phyloP scores from a whole-genome alignment of 2,797 vertebrate genomes.

The Remorina albescens region DNA sequence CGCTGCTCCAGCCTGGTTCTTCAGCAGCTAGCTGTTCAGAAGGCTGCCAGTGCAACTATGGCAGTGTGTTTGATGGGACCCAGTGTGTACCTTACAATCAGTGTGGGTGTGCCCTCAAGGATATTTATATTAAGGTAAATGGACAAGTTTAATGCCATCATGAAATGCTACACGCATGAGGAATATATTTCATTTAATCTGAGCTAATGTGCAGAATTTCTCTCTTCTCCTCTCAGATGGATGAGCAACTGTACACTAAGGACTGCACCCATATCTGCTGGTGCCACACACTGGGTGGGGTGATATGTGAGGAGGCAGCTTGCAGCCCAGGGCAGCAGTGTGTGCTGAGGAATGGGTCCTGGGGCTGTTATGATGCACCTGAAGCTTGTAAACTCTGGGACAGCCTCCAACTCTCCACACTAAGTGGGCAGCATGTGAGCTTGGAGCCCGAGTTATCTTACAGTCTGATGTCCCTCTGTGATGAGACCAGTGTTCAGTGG shows the following conservation, averaged over 20 bases:
- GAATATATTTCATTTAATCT: background rate
- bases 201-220: background rate
- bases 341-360: conserved; percentile 39
- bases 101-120: conserved; percentile 57
- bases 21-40: conserved; percentile 24
- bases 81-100: conserved; percentile 34
- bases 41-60: conserved; percentile 50
- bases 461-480: conserved; percentile 48
- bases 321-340: conserved; percentile 38
- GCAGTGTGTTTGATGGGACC: conserved; percentile 45
- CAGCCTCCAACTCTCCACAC: conserved; percentile 34
- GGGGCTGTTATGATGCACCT: conserved; percentile 45
- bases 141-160: background rate
- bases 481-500: conserved; percentile 34
- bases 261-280: conserved; percentile 54
- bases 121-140: conserved; percentile 61
- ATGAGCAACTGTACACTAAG: conserved; percentile 43
- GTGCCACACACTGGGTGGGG: conserved; percentile 48
- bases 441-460: conserved; percentile 30
- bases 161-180: background rate
- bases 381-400: conserved; percentile 41
- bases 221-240: conserved; percentile 13
- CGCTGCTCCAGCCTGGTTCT: conserved; percentile 34
- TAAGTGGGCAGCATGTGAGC: conserved; percentile 34
- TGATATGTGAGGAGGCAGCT: conserved; percentile 42